phyloP scores from a whole-genome alignment of 2,888 invertebrate species.

The Salpingus planirostris region DNA sequence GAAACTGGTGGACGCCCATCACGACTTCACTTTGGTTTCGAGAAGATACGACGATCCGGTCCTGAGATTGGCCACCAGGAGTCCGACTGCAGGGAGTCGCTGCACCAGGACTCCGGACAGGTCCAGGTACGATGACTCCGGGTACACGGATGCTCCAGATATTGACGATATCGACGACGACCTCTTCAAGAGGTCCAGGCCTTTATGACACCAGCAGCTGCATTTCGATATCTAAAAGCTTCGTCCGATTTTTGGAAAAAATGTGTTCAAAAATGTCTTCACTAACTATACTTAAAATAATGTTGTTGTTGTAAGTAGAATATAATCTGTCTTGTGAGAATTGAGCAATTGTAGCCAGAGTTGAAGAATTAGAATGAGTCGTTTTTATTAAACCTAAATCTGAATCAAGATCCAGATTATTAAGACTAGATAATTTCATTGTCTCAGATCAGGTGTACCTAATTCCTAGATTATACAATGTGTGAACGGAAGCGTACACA shows the following conservation, averaged over 20 bases:
- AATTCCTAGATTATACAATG: constrained; percentile 5
- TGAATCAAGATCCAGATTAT: no score
- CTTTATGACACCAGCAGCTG: constrained; percentile 48
- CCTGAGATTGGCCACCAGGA: constrained; percentile 45
- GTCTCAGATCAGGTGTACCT: no score
- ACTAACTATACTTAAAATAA: no score
- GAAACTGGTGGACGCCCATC: constrained; percentile 77
- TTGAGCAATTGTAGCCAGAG: no score
- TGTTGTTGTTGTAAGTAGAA: not conserved
- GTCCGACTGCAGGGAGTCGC: constrained; percentile 47
- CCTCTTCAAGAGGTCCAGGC: constrained; percentile 50
- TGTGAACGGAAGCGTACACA: constrained; percentile 6
- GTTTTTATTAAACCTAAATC: no score
- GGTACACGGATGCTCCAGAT: constrained; percentile 59
- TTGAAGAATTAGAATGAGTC: no score
- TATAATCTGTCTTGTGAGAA: no score
- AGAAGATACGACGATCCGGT: constrained; percentile 59
- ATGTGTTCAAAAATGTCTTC: constrained; percentile 7
- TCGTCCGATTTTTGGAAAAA: constrained; percentile 1
- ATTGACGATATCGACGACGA: constrained; percentile 63
- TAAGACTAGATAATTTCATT: no score
- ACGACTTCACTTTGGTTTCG: constrained; percentile 77
- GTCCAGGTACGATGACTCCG: constrained; percentile 63
- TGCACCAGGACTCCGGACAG: constrained; percentile 43
- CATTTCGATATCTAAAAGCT: constrained; percentile 23